Conservation (phyloP, 2,113 vertebrate species). For the Phyllopteryx taeniolatus region DNA sequence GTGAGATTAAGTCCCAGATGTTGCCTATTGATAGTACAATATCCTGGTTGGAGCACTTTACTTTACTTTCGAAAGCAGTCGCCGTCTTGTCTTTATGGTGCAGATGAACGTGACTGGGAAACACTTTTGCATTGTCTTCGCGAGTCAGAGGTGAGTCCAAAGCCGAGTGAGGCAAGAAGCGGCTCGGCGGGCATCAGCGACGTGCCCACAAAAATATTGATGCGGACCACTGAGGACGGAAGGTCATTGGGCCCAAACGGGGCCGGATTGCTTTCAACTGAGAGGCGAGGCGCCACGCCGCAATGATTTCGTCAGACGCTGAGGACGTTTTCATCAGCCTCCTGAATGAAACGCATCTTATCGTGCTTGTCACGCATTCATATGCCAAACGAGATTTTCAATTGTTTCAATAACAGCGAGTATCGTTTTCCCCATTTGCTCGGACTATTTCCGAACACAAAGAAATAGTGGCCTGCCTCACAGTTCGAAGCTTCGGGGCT, state of each 20-base stretch:
- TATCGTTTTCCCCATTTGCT: neutral
- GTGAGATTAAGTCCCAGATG: slow-evolving; percentile 13
- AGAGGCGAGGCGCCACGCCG: slow-evolving; percentile 54
- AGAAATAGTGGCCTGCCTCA: too few relatives aligned
- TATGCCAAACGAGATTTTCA: slow-evolving; percentile 4
- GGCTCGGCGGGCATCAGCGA: slow-evolving; percentile 59
- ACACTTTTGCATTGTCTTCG: slow-evolving; percentile 34
- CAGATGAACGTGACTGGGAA: slow-evolving; percentile 42
- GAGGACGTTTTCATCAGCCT: slow-evolving; percentile 43
- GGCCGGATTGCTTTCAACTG: slow-evolving; percentile 53
- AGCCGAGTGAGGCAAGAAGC: slow-evolving; percentile 48
- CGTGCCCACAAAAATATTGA: slow-evolving; percentile 59
- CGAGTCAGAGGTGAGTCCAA: slow-evolving; percentile 52
- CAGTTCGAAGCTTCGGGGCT: too few relatives aligned
- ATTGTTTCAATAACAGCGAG: too few relatives aligned
- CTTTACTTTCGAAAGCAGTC: too few relatives aligned
- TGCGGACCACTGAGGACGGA: slow-evolving; percentile 55
- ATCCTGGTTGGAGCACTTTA: neutral
- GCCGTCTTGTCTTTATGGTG: slow-evolving; percentile 23
- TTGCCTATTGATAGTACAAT: slow-evolving; percentile 3
- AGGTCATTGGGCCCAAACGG: slow-evolving; percentile 56
- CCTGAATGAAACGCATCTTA: slow-evolving; percentile 45
- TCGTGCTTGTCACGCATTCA: slow-evolving; percentile 34
- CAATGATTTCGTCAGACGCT: slow-evolving; percentile 45
- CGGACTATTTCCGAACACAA: too few relatives aligned